Evolutionary conservation across 1,140 invertebrate species (phyloP), one percentile per base, ranked within the genome.

Genomic region (Neodiprion fabricii): DNA sequence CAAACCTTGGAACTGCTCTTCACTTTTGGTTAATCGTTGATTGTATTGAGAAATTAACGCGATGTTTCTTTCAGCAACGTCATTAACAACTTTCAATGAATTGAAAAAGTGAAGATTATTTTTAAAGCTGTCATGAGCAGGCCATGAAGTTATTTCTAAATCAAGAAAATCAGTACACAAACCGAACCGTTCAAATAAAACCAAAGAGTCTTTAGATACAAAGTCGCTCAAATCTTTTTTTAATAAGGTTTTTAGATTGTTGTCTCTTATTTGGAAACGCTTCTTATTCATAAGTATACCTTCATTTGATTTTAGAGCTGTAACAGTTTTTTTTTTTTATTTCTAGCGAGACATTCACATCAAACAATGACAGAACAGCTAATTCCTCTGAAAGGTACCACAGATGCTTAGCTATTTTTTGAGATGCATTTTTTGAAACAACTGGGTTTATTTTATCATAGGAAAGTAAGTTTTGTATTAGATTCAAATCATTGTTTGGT

Each of bases 161-260:
- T 67, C 1, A 48, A 67, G 61, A 67, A 73, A 73, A 67, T 67
- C 72, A 73, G 7, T 67, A 67, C 1, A 73, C 72, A 73, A 67
- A 48, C 66, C 61, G 66, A 73, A 67, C 40, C 28, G 72, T 73
- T 73, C 61, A 73, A 74, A 74, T 28, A 67, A 70, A 50, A 74
- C n/a, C 12, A 74, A 53, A 69, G 73, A 69, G 28, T 70, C 53
- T 61, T 74, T 74, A 48, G 48, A 74, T 72, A 67, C 53, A 40
- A 72, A 72, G 53, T 66, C 72, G 72, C 65, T 72, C 72, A 72
- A 65, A 72, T 69, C 67, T 74, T 70, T 73, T 67, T 71, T 28
- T 47, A 65, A 66, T 14, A 74, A 74, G 47, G 69, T 65, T 12
- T 74, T 72, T 10, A 49, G 61, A 50, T 72, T 17, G 10, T 72